Percentiles rank a stretch among this genome's conserved stretches.
Conservation (phyloP, 1,140 invertebrate species). For the Lepidotrigona ventralis region DNA sequence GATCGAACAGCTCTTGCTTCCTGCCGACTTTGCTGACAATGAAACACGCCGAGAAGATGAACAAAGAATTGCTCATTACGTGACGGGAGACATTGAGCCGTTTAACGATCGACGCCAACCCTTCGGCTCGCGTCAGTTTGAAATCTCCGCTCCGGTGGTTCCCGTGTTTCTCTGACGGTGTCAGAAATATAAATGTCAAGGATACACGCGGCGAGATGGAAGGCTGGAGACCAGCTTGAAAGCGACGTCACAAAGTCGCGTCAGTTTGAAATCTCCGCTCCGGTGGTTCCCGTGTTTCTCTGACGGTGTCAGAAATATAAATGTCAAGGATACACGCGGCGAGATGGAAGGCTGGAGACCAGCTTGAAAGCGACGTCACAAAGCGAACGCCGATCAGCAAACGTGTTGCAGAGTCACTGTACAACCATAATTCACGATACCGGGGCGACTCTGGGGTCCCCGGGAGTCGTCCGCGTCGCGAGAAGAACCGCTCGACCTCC, state of each 20-base stretch:
- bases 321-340: constrained; percentile 38
- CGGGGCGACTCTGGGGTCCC: constrained; percentile 44
- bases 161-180: background rate
- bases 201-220: constrained; percentile 2
- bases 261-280: background rate
- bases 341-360: background rate
- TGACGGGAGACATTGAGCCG: background rate
- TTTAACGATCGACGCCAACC: background rate
- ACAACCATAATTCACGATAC: constrained; percentile 52
- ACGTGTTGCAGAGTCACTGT: constrained; percentile 56
- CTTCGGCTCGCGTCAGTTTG: background rate
- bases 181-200: constrained; percentile 51
- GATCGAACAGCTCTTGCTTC: background rate
- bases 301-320: constrained; percentile 34
- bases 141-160: background rate
- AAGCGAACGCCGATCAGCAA: constrained; percentile 38
- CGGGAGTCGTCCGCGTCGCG: constrained; percentile 48
- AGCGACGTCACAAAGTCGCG: background rate
- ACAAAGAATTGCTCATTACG: background rate
- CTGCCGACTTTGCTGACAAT: background rate
- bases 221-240: background rate
- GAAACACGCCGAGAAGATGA: background rate
- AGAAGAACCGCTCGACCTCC: constrained; percentile 48
- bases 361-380: constrained; percentile 10
- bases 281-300: background rate